A percentile compares a stretch with the other conserved stretches of the same genome.
These are phyloP conservation scores for Spisula subtruncata DNA, from an alignment of 2,888 invertebrate species.

Conservation along the genomic window DNA sequence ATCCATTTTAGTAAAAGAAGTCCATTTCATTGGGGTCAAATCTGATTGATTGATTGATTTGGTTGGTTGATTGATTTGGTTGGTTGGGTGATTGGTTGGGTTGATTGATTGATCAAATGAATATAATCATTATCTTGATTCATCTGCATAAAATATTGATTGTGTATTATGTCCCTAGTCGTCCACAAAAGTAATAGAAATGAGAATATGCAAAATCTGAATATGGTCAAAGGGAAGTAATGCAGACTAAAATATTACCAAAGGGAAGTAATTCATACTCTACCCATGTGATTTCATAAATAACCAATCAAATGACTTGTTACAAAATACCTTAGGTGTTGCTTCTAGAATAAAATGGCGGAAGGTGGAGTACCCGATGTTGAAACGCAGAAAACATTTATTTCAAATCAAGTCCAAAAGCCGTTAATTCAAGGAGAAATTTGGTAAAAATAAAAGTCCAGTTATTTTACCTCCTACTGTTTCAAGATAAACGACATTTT, in stretches of 20 bases:
- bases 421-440: conserved; percentile 85
- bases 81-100: no score
- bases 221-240: neutral
- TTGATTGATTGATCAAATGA: no score
- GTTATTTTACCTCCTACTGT: neutral
- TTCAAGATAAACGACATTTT: neutral
- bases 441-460: conserved; percentile 81
- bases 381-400: conserved; percentile 85
- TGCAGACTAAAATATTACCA: neutral
- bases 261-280: neutral
- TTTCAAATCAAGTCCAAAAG: conserved; percentile 82
- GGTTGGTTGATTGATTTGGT: no score
- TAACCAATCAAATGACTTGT: conserved; percentile 34
- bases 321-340: conserved; percentile 19
- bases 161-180: no score
- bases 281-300: neutral
- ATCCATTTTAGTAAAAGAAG: no score
- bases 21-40: no score
- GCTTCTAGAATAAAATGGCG: conserved; percentile 80
- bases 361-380: conserved; percentile 85
- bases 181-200: no score
- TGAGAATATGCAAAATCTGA: no score
- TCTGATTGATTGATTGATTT: no score
- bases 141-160: no score
- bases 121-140: no score